A percentile compares a stretch with the other conserved stretches of the same genome.
Conservation (phyloP, 1,140 invertebrate genomes). For the Sipha flava region DNA sequence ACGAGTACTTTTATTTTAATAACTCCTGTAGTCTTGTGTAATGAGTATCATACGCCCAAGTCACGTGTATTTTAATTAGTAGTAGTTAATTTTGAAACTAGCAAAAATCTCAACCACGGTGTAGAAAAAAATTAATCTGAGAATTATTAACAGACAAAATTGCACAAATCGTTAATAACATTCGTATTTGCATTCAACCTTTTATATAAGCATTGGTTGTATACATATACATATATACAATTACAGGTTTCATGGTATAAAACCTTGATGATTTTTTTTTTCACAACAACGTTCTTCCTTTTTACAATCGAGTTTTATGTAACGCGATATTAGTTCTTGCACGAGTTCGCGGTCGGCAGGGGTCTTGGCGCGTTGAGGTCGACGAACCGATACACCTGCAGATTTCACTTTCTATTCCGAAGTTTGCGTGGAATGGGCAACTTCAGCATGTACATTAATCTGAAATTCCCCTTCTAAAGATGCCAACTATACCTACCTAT, state of each 20-base stretch:
- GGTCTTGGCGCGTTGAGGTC: constrained; percentile 4
- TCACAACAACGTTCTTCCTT: background rate
- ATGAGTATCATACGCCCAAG: too few relatives aligned
- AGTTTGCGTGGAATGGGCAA: constrained; percentile 7
- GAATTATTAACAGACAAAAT: too few relatives aligned
- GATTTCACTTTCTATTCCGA: constrained; percentile 32
- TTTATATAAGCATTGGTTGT: too few relatives aligned
- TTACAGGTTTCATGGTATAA: background rate
- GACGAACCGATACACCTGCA: constrained; percentile 27
- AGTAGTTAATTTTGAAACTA: too few relatives aligned
- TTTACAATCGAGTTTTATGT: constrained; percentile 26
- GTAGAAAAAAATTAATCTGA: too few relatives aligned
- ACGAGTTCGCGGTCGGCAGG: constrained; percentile 31
- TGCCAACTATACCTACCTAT: background rate
- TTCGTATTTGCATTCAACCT: too few relatives aligned
- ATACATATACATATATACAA: too few relatives aligned
- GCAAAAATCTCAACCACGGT: too few relatives aligned
- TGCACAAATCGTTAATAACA: too few relatives aligned
- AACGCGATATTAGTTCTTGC: constrained; percentile 21
- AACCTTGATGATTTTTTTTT: background rate
- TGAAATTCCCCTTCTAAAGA: background rate
- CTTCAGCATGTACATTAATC: background rate
- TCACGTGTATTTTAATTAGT: too few relatives aligned
- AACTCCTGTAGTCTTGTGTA: background rate
- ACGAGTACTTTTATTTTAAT: background rate